phyloP scores from a whole-genome alignment of 1,140 invertebrate species.

The Dryas iulia region DNA sequence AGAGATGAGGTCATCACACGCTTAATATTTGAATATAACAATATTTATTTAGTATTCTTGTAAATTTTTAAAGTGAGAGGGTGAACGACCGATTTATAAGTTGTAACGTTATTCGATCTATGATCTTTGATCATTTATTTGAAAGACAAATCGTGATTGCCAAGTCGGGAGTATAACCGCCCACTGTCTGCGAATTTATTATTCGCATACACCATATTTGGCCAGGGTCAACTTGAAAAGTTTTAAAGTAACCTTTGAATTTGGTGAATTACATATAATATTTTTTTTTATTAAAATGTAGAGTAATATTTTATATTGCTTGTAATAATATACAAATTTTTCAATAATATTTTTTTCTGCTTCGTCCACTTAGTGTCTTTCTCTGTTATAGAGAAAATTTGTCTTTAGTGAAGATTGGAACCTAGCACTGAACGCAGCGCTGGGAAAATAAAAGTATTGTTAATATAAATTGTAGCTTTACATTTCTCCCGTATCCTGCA shows the following conservation, averaged over 20 bases:
- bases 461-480: no score
- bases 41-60: conserved; percentile 42
- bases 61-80: conserved; percentile 39
- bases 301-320: no score
- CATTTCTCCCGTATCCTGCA: no score
- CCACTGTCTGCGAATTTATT: conserved; percentile 32
- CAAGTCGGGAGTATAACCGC: conserved; percentile 27
- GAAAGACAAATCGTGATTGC: conserved; percentile 42
- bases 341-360: no score
- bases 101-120: conserved; percentile 48
- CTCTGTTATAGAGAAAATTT: no score
- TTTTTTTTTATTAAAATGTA: no score
- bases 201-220: conserved; percentile 4
- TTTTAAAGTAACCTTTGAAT: background rate
- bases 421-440: no score
- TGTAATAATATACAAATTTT: no score
- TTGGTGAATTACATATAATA: no score
- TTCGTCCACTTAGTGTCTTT: no score
- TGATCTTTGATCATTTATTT: conserved; percentile 44
- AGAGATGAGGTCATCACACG: conserved; percentile 21
- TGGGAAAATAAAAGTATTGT: no score
- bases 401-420: no score
- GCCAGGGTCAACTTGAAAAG: background rate
- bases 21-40: conserved; percentile 23
- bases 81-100: conserved; percentile 45